These are phyloP conservation scores for Sialia sialis DNA, from an alignment of 2,113 vertebrate genomes.

Conservation along the genomic window DNA sequence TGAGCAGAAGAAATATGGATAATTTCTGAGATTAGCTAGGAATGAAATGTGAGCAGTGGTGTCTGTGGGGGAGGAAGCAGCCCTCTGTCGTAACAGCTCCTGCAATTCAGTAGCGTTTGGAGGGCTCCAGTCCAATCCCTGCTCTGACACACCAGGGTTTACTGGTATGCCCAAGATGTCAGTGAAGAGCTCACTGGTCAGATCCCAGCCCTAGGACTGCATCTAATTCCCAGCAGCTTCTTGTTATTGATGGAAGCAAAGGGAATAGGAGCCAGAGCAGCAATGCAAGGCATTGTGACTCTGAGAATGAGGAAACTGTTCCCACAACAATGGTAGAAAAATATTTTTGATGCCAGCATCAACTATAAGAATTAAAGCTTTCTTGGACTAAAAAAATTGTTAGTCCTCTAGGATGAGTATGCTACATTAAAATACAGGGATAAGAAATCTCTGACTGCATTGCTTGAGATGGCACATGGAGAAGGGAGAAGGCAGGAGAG, in stretches of 20 bases:
- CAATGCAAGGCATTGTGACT: not conserved
- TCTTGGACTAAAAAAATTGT: not conserved
- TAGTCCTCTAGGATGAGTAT: not conserved
- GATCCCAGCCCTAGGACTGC: not conserved
- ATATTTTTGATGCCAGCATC: not conserved
- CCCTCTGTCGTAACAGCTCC: not conserved
- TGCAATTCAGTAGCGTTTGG: not conserved
- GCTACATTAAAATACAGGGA: accelerated
- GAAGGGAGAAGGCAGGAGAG: not conserved
- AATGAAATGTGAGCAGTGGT: not conserved
- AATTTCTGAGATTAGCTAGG: not conserved
- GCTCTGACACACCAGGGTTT: not conserved
- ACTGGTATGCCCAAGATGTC: accelerated
- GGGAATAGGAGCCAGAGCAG: not conserved
- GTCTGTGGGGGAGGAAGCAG: not conserved
- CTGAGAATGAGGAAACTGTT: not conserved
- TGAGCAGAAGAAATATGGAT: not conserved
- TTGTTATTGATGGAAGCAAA: not conserved
- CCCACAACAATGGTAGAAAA: slow-evolving; percentile 6
- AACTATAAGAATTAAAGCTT: not conserved
- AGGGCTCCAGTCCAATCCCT: not conserved
- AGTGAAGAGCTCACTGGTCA: not conserved
- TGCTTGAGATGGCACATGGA: not conserved
- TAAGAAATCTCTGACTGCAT: not conserved
- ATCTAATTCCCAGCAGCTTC: not conserved